Evolutionary conservation across 2,888 invertebrate genomes (phyloP), one percentile per base, ranked within the genome.

Genomic region (Scaptomyza reducta): DNA sequence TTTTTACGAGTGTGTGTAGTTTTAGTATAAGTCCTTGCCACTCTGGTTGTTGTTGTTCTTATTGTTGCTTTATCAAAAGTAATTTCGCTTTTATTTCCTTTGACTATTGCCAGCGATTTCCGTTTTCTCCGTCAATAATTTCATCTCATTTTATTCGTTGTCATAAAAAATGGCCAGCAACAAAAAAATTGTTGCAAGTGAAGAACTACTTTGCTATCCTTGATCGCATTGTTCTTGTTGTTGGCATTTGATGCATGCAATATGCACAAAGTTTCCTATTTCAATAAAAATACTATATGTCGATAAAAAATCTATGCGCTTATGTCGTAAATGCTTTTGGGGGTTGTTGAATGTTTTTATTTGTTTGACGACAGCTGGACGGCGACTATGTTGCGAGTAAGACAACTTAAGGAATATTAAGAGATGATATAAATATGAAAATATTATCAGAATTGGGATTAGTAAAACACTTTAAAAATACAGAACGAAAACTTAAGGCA

Each of bases 61-160:
- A 54, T 62, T 72, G 70, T 68, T 82, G 76, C 77, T 85, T 82
- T 88, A 87, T 86, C 87, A 83, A 83, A 83, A 72, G 89, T 86
- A 87, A 89, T 89, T 86, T 86, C 80, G 73, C 73, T 70, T 87
- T 86, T 86, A 89, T 86, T 86, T 89, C 88, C 87, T 79, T 78
- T 65, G 83, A 79, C 80, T 85, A 87, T 87, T 87, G 89, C 83
- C 86, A 74, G 69, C 81, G 83, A 88, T 88, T 87, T 89, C 89
- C 89, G 81, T 85, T 75, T 78, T 55, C 68, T 70, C 58, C 74
- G 77, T 70, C 82, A 85, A 89, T 87, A 88, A 89, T 87, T 88
- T 87, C 74, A 74, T 77, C 87, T 88, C 81, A 84, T 84, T 84
- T 85, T 86, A 67, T 87, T 76, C 73, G 76, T 78, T 75, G 82